Percentiles rank a stretch among this genome's conserved stretches.
phyloP scores from a whole-genome alignment of 2,113 vertebrate species.

The Caretta caretta region DNA sequence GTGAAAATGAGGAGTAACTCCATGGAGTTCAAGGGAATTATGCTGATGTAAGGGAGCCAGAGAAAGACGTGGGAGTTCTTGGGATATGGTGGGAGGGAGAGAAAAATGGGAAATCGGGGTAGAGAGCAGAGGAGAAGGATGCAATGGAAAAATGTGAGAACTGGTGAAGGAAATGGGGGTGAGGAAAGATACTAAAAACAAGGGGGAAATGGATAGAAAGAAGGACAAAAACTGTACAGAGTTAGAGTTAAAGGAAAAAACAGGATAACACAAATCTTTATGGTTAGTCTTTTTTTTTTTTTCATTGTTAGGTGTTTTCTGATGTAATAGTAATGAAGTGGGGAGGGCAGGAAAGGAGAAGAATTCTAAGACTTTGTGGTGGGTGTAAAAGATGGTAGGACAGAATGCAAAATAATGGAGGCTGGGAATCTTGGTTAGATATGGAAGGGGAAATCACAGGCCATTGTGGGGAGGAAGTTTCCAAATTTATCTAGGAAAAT shows the following conservation, averaged over 20 bases:
- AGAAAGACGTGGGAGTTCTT: background rate
- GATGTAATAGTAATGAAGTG: background rate
- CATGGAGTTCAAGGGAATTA: background rate
- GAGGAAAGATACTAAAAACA: background rate
- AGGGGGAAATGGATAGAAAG: background rate
- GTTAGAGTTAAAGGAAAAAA: background rate
- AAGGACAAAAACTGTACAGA: background rate
- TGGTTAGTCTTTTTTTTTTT: background rate
- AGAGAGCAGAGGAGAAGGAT: background rate
- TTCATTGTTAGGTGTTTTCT: background rate
- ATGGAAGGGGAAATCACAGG: background rate
- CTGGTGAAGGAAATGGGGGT: background rate
- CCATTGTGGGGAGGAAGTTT: background rate
- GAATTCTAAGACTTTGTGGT: background rate
- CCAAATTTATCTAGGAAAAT: background rate
- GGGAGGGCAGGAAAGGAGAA: background rate
- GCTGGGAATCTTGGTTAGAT: background rate
- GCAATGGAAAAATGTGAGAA: background rate
- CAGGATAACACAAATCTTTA: accelerated
- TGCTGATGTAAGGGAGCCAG: background rate
- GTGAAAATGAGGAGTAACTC: background rate
- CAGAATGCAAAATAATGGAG: background rate
- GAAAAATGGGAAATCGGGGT: background rate
- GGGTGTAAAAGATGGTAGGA: background rate
- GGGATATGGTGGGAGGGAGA: background rate